Evolutionary conservation across 2,888 invertebrate species (phyloP).

Genomic region (Pandemis heparana): DNA sequence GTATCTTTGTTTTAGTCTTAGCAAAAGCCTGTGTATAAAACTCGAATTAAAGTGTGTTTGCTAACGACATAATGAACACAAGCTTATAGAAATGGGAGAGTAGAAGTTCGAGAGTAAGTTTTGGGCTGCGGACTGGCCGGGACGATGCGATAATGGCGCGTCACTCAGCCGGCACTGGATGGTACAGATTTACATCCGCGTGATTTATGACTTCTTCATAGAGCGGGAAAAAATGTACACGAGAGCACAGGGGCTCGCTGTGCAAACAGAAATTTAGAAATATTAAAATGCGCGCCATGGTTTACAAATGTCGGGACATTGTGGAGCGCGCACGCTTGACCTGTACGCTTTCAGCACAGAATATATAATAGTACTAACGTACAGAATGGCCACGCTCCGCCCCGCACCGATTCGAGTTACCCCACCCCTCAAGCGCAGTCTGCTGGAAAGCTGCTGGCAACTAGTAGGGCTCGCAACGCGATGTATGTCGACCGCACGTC

Average conservation of each 20-base stretch:
- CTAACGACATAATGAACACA: slow-evolving; percentile 32
- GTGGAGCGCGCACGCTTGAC: background rate
- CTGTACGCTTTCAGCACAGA: background rate
- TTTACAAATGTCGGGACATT: slow-evolving; percentile 1
- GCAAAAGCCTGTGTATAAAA: background rate
- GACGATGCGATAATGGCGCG: slow-evolving; percentile 79
- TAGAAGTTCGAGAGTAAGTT: slow-evolving; percentile 65
- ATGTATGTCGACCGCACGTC: no score
- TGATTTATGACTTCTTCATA: slow-evolving; percentile 85
- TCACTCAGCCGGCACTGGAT: slow-evolving; percentile 82
- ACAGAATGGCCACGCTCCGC: no score
- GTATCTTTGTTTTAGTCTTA: background rate
- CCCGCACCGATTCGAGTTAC: no score
- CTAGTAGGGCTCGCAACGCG: no score
- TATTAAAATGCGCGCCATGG: slow-evolving; percentile 2
- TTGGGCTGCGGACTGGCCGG: slow-evolving; percentile 63
- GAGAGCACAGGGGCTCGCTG: slow-evolving; percentile 60
- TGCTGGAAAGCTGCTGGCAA: no score
- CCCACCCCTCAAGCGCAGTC: no score
- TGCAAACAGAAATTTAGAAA: slow-evolving; percentile 12
- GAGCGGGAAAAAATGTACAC: slow-evolving; percentile 80
- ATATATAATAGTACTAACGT: no score
- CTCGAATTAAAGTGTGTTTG: background rate
- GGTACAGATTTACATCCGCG: slow-evolving; percentile 83
- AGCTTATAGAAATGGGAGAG: slow-evolving; percentile 56